Percentiles rank a stretch among this genome's conserved stretches.
These are phyloP conservation scores for Xylocopa sonorina DNA, from an alignment of 1,140 invertebrate genomes.

Conservation along the genomic window DNA sequence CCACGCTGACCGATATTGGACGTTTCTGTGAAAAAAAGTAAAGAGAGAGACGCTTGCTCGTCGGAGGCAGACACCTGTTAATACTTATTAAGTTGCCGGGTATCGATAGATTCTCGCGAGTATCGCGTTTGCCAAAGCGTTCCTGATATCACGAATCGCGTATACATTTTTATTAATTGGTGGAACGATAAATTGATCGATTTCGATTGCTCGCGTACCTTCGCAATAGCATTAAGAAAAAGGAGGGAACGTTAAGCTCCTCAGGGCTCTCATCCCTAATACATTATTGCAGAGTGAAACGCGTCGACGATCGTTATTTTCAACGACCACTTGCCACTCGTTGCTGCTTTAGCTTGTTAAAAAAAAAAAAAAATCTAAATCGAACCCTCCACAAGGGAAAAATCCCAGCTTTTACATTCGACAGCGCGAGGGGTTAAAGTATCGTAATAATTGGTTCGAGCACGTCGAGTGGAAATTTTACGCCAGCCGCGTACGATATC, in stretches of 20 bases:
- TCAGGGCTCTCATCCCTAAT: not conserved
- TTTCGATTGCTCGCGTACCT: not conserved
- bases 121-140: no score
- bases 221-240: not conserved
- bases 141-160: no score
- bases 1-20: not conserved
- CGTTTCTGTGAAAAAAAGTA: not conserved
- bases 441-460: constrained; percentile 33
- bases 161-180: no score
- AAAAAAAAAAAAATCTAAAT: constrained; percentile 27
- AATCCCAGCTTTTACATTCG: constrained; percentile 24
- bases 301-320: constrained; percentile 11
- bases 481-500: not conserved
- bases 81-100: no score
- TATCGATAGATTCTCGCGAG: not conserved
- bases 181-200: not conserved
- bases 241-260: not conserved
- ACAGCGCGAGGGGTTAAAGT: not conserved
- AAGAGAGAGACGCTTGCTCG: no score
- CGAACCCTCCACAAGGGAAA: constrained; percentile 1
- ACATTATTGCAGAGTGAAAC: not conserved
- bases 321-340: constrained; percentile 24
- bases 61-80: no score
- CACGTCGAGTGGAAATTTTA: constrained; percentile 16
- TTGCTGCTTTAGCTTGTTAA: constrained; percentile 8